Evolutionary conservation across 1,140 invertebrate genomes (phyloP).

Genomic region (Euglossa dilemma): DNA sequence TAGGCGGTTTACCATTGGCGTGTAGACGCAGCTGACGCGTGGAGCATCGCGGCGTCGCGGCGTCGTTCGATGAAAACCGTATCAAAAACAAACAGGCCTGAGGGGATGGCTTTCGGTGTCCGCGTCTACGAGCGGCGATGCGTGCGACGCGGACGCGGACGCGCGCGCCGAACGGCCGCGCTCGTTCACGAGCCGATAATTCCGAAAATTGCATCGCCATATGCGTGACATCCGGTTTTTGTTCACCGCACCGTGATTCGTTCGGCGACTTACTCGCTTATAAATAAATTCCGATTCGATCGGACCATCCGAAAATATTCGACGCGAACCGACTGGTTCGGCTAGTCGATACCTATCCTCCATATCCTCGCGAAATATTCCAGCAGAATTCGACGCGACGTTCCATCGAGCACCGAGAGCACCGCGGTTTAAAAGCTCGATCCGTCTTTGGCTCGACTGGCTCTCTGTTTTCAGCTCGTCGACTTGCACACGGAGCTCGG

Average conservation of each 20-base stretch:
- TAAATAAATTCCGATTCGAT: constrained; percentile 51
- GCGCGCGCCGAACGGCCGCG: constrained; percentile 30
- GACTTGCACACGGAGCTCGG: not conserved
- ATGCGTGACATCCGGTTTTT: constrained; percentile 53
- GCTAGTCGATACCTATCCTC: not conserved
- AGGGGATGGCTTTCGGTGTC: constrained; percentile 51
- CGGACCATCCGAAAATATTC: constrained; percentile 11
- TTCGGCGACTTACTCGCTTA: constrained; percentile 51
- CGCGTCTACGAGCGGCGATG: constrained; percentile 19
- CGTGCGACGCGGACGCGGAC: constrained; percentile 20
- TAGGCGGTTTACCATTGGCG: constrained; percentile 30
- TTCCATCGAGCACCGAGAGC: not conserved
- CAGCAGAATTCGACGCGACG: not conserved
- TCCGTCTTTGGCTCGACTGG: not conserved
- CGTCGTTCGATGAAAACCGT: constrained; percentile 59
- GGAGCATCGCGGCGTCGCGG: constrained; percentile 1
- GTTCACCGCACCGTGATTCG: constrained; percentile 45
- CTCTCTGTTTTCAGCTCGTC: constrained; percentile 57
- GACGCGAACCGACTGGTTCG: not conserved
- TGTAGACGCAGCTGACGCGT: constrained; percentile 31
- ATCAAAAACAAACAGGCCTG: constrained; percentile 67
- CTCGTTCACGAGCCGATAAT: constrained; percentile 65
- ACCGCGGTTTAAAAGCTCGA: not conserved
- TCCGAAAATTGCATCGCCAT: constrained; percentile 65
- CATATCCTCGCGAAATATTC: not conserved